These are phyloP conservation scores for Drosophila niveifrons DNA, from an alignment of 2,888 invertebrate species.

Conservation along the genomic window DNA sequence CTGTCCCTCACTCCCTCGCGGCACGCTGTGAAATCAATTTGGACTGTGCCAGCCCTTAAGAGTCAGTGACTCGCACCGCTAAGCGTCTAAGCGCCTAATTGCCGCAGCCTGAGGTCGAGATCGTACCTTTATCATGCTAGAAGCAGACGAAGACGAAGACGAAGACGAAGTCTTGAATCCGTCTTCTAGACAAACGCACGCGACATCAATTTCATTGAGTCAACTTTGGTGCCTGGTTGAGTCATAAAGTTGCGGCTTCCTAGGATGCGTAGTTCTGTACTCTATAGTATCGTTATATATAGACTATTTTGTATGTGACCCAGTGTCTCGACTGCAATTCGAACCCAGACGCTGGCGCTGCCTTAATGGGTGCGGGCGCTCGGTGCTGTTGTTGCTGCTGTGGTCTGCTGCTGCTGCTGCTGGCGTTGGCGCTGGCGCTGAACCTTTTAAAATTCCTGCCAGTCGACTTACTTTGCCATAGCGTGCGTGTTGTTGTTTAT, in stretches of 20 bases:
- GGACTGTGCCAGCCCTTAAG: constrained; percentile 49
- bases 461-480: constrained; percentile 63
- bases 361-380: constrained; percentile 49
- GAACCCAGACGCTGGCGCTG: constrained; percentile 21
- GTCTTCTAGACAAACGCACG: constrained; percentile 72
- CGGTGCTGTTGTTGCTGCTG: constrained; percentile 33
- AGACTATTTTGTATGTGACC: constrained; percentile 58
- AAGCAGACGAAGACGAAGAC: not conserved
- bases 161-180: constrained; percentile 15
- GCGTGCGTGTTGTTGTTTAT: constrained; percentile 77
- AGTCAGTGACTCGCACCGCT: constrained; percentile 65
- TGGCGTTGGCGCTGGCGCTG: constrained; percentile 63
- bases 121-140: constrained; percentile 68
- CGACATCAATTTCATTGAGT: constrained; percentile 75
- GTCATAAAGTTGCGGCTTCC: constrained; percentile 74
- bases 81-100: constrained; percentile 67
- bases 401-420: constrained; percentile 18
- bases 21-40: constrained; percentile 84
- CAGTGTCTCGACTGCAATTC: constrained; percentile 54
- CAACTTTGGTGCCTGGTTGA: constrained; percentile 49
- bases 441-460: constrained; percentile 84
- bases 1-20: constrained; percentile 49
- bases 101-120: constrained; percentile 52
- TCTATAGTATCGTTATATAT: not conserved
- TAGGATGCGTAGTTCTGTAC: constrained; percentile 53